Base-by-base conservation (phyloP, 2,797 vertebrate genomes). In the Pelobates cultripes region DNA sequence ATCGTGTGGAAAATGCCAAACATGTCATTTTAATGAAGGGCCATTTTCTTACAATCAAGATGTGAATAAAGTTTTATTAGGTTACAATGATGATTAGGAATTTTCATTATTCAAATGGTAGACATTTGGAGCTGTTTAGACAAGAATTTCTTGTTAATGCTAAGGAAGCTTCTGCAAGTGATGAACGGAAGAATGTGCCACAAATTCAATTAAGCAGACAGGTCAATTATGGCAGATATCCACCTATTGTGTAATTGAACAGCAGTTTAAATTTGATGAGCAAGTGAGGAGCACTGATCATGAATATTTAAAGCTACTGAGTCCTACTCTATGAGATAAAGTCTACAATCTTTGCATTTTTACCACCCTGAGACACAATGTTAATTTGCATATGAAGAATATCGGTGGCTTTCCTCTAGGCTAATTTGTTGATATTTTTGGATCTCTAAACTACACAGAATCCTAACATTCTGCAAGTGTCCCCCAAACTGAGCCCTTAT, bases 1-100 rank as follows among this genome's bases (percentile, higher is more conserved):
- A 87, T 91, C 89, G 87, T 79, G 76, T 73, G 79, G 88, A 90
- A 91, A 91, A 91, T 91, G 89, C 89, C 90, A 91, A 86, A 86
- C 85, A 80, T 88, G 88, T 89, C 88, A 88, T 91, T 91, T 89
- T 89, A 90, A 89, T 89, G 28, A 64, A 64, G 17, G 17, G 88
- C 89, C 89, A 88, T 87, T 85, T 86, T 82, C 88, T 85, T 78
- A 81, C 88, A 86, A 87, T 81, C 75, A 43, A 70, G 75, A 79
- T 40, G 76, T 45, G 4, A 53, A 55, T 44, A 47, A 61, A 8
- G 57, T 71, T 61, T 70, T 41, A 60, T 43, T 42, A 57, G 14
- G 53, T 17, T n/a, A 14, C 28, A 41, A 40, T 60, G n/a, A 60
- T 87, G 87, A 87, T 90, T 85, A 86, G 77, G 84, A 86, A 87